Evolutionary conservation across 2,888 invertebrate species (phyloP), one percentile per base, ranked within the genome.

Genomic region (Hipparchia sbordonii): DNA sequence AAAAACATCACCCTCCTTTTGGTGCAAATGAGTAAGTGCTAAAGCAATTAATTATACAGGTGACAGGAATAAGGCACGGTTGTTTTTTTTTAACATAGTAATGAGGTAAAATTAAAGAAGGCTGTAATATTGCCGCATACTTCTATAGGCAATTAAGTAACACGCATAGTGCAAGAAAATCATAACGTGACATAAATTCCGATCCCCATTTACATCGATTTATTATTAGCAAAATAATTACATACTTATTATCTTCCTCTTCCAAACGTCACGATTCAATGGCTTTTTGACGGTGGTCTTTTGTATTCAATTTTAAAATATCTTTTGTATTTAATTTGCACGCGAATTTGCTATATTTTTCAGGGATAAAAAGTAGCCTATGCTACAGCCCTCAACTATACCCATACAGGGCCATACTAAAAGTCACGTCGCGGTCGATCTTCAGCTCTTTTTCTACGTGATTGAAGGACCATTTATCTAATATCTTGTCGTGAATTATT

Each of bases 151-250:
- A 69, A 69, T 69, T 69, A 69, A 57, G 33, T 61, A 61, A 60
- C 69, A 69, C 69, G 69, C 69, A n/a, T 61, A 61, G 56, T 51
- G 45, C 52, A 69, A 61, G 61, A 61, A 69, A 69, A 69, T 68
- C 51, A 68, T 69, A 52, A 69, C 60, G 61, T 51, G 61, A 51
- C 61, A 69, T 69, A 51, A 69, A 67, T 68, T 68, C 57, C 67
- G 7, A 59, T 48, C 48, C 8, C 6, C 67, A 68, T 68, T 69
- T 61, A 69, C 69, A 60, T 69, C 60, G 51, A n/a, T 51, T 52
- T 39, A n/a, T 51, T 52, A n/a, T 61, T 61, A 69, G 39, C 68
- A 13, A 51, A 65, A 65, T 52, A 13, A 60, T 12, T 68, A 48
- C 13, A 48, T 39, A 23, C 23, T 23, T 23, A 39, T 39, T 48